phyloP scores from a whole-genome alignment of 2,888 invertebrate species.

The Cheilosia vulpina region DNA sequence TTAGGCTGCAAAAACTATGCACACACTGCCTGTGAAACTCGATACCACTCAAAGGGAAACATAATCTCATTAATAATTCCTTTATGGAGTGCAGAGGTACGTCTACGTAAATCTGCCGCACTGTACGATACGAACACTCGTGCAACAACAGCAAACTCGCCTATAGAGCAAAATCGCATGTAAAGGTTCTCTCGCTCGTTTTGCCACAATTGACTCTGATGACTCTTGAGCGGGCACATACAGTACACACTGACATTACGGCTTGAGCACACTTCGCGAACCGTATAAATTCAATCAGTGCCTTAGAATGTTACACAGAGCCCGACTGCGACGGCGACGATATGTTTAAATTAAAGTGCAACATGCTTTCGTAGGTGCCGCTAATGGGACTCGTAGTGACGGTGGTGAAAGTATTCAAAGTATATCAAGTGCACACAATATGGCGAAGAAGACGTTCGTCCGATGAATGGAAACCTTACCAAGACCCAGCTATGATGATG shows the following conservation, averaged over 20 bases:
- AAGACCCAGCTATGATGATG: slow-evolving; percentile 46
- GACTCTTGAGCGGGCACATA: slow-evolving; percentile 53
- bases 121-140: background rate
- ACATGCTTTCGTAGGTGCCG: slow-evolving; percentile 34
- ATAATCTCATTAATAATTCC: slow-evolving; percentile 71
- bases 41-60: slow-evolving; percentile 61
- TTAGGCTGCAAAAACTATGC: slow-evolving; percentile 22
- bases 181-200: slow-evolving; percentile 72
- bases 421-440: slow-evolving; percentile 63
- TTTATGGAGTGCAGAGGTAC: slow-evolving; percentile 6
- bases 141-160: background rate
- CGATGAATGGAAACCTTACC: slow-evolving; percentile 66
- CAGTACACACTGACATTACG: slow-evolving; percentile 18
- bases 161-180: slow-evolving; percentile 30
- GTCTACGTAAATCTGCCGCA: slow-evolving; percentile 14
- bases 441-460: slow-evolving; percentile 31
- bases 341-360: slow-evolving; percentile 58
- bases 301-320: slow-evolving; percentile 31
- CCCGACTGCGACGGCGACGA: background rate
- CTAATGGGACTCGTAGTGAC: background rate
- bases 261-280: slow-evolving; percentile 39
- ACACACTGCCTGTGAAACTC: slow-evolving; percentile 26
- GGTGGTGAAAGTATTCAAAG: slow-evolving; percentile 54
- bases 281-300: slow-evolving; percentile 71
- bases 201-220: slow-evolving; percentile 72